These are phyloP conservation scores for Fulica atra DNA, from an alignment of 2,113 vertebrate species.

Conservation along the genomic window DNA sequence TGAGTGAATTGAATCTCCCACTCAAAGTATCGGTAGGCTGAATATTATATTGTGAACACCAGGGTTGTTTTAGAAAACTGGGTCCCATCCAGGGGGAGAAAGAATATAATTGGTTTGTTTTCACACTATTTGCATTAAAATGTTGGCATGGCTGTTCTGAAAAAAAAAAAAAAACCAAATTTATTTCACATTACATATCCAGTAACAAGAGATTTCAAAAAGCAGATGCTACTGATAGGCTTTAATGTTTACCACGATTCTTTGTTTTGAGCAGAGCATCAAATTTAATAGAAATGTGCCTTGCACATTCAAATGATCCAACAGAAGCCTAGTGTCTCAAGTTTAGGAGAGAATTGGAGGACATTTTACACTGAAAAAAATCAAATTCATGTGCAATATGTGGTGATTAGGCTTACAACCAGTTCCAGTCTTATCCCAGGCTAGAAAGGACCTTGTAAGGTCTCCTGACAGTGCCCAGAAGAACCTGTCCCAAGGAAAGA, in stretches of 20 bases:
- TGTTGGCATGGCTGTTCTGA: neutral
- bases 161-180: neutral
- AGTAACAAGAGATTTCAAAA: neutral
- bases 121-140: neutral
- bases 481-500: neutral
- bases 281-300: neutral
- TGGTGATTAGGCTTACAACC: neutral
- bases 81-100: neutral
- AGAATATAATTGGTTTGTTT: neutral
- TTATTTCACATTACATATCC: neutral
- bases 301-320: neutral
- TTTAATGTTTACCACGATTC: neutral
- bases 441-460: neutral
- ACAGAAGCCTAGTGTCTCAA: neutral
- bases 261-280: neutral
- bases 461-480: neutral
- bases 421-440: neutral
- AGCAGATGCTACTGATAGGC: neutral
- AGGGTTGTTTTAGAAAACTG: neutral
- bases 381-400: neutral
- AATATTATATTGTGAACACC: neutral
- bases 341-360: neutral
- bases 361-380: neutral
- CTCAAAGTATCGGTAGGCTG: neutral
- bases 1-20: neutral